Base-by-base conservation (phyloP, 2,888 invertebrate species). In the Hyppa rectilinea region DNA sequence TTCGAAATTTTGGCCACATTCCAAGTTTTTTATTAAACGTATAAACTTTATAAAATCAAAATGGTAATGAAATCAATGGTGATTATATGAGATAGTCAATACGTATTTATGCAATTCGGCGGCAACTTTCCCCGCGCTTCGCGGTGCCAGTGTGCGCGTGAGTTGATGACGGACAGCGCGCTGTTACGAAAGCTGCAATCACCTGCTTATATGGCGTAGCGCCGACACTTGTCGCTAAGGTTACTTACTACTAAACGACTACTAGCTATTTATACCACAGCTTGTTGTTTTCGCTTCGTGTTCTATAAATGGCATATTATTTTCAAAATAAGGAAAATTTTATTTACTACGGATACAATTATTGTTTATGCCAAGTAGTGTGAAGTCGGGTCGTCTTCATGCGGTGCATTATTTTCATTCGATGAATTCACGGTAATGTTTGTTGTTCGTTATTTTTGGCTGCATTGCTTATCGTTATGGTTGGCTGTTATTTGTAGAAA, bases 171-270 rank as follows among this genome's bases (percentile, higher is more conserved):
- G 83, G 87, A 89, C 91, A 69, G 69, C 85, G 89, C 91, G 93
- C 90, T 90, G 91, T 95, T 95, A 93, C 94, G 95, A 95, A 95
- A 95, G 95, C 92, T 94, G 92, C 91, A 89, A 71, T 86, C 87
- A 85, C 88, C 87, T 87, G 90, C 92, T 91, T 92, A 90, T 92
- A 92, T 88, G 93, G 93, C 85, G 84, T 87, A 89, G 87, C 86
- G 86, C 84, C 87, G 85, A 87, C 89, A 87, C 88, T 88, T 86
- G 90, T 88, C 82, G 78, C 83, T 80, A 82, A 86, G 83, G 83
- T 87, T 88, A 86, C 82, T 87, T 85, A 80, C 81, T 70, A 78
- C 75, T 74, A 79, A 69, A 69, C 65, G 56, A 82, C 67, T n/a
- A 50, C 65, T 65, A 59, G 66, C 77, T 86, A 87, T 86, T 85